phyloP scores from a whole-genome alignment of 2,113 vertebrate genomes.

The Myrmecobius fasciatus region DNA sequence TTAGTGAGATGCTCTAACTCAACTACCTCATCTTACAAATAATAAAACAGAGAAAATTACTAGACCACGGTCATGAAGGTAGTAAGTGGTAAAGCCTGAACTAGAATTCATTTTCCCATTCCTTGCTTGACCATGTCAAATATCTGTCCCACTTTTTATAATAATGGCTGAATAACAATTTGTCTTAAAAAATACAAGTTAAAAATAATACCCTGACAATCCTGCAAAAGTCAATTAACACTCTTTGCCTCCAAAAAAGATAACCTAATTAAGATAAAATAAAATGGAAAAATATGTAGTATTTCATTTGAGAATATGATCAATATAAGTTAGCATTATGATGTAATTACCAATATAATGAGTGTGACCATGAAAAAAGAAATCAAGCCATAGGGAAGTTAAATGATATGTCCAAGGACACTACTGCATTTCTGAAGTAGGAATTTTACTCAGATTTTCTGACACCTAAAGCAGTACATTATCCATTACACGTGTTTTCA shows the following conservation, averaged over 20 bases:
- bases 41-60: not conserved
- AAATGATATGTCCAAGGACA: not conserved
- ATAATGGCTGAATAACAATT: not conserved
- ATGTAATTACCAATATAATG: not conserved
- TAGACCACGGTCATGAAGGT: not conserved
- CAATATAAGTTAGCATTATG: not conserved
- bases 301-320: not conserved
- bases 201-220: too few species aligned
- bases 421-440: not conserved
- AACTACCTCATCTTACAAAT: not conserved
- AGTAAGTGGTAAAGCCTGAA: not conserved
- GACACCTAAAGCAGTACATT: not conserved
- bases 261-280: too few species aligned
- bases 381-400: not conserved
- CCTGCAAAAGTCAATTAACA: too few species aligned
- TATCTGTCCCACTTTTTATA: not conserved
- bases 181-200: not conserved
- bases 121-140: not conserved
- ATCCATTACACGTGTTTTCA: not conserved
- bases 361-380: not conserved
- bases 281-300: not conserved
- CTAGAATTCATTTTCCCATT: not conserved
- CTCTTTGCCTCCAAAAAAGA: too few species aligned
- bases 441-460: not conserved
- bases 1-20: not conserved